Evolutionary conservation across 2,888 invertebrate species (phyloP).

Genomic region (Eupithecia centaureata): DNA sequence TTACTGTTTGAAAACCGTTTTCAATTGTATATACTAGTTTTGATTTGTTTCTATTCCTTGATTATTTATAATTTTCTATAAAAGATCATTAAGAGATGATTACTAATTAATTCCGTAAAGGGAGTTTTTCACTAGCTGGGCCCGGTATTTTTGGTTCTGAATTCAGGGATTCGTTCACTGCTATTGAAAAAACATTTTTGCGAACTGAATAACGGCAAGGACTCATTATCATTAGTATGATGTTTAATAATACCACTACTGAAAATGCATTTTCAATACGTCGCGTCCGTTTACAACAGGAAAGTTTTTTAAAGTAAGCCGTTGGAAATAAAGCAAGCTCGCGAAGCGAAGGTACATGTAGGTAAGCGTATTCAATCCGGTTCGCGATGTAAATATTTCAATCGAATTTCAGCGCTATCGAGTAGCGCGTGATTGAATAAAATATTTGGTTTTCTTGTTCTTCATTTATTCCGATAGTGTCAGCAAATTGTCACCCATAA

Average conservation of each 20-base stretch:
- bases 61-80: too few relatives aligned
- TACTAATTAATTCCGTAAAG: too few relatives aligned
- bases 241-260: too few relatives aligned
- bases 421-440: not conserved
- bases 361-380: conserved; percentile 8
- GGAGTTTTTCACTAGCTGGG: too few relatives aligned
- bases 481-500: not conserved
- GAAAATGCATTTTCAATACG: not conserved
- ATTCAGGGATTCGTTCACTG: too few relatives aligned
- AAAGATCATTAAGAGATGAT: too few relatives aligned
- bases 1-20: too few relatives aligned
- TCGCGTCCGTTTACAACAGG: not conserved
- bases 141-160: too few relatives aligned
- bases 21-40: too few relatives aligned
- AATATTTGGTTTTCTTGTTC: not conserved
- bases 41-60: too few relatives aligned
- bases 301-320: not conserved
- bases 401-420: conserved; percentile 1
- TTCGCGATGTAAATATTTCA: conserved; percentile 8
- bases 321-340: not conserved
- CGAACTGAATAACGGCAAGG: not conserved
- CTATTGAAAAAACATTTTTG: not conserved
- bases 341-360: not conserved
- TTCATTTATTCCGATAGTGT: not conserved
- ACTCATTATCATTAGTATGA: not conserved